phyloP scores from a whole-genome alignment of 2,888 invertebrate species.

The Lepidochrysops patricia region DNA sequence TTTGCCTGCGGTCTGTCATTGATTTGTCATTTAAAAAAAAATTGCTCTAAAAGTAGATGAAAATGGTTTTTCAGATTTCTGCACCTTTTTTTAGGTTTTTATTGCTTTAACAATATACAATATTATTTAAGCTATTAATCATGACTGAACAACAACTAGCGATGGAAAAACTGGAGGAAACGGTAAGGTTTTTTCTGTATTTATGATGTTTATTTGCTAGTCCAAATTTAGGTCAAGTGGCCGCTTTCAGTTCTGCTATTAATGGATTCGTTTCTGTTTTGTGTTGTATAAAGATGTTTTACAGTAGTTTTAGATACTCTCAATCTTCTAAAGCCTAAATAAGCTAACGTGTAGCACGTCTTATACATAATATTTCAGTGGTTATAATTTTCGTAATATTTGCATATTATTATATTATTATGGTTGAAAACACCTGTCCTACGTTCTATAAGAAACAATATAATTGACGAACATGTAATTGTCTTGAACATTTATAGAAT shows the following conservation, averaged over 20 bases:
- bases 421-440: background rate
- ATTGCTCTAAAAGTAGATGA: too few relatives aligned
- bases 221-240: slow-evolving; percentile 28
- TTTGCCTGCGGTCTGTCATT: background rate
- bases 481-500: too few relatives aligned
- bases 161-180: slow-evolving; percentile 60
- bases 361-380: background rate
- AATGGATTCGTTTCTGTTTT: slow-evolving; percentile 17
- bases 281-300: slow-evolving; percentile 6
- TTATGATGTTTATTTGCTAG: slow-evolving; percentile 18
- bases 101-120: background rate
- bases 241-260: slow-evolving; percentile 23
- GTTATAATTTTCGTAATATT: background rate
- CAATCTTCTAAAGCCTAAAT: background rate
- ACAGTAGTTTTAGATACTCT: slow-evolving; percentile 1
- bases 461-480: too few relatives aligned
- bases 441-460: background rate
- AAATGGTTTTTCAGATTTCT: background rate
- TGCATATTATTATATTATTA: too few relatives aligned
- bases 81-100: background rate
- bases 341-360: background rate
- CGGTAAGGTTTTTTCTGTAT: slow-evolving; percentile 39
- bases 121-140: slow-evolving; percentile 19
- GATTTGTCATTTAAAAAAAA: background rate
- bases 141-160: slow-evolving; percentile 62